Evolutionary conservation across 2,888 invertebrate genomes (phyloP).

Genomic region (Galerucella nymphaeae): DNA sequence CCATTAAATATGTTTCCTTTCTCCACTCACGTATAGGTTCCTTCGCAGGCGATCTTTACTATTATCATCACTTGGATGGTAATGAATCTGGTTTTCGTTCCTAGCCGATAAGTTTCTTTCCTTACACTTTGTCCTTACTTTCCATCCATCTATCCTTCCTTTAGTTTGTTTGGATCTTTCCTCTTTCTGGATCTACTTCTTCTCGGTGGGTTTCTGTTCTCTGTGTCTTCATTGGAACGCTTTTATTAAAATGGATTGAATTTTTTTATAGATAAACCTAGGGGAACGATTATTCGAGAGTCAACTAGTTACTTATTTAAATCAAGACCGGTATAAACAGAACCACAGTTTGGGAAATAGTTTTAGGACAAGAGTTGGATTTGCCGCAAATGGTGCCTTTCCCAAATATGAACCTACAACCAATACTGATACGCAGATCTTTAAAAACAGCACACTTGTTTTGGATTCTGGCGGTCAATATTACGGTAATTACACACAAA

Average conservation of each 20-base stretch:
- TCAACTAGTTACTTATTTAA: slow-evolving; percentile 76
- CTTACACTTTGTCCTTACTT: too few relatives aligned
- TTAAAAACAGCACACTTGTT: slow-evolving; percentile 82
- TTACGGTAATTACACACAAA: slow-evolving; percentile 67
- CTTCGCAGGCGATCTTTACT: too few relatives aligned
- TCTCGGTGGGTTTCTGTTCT: too few relatives aligned
- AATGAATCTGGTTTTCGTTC: too few relatives aligned
- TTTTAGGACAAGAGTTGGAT: slow-evolving; percentile 88
- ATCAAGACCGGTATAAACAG: slow-evolving; percentile 79
- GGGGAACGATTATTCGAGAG: slow-evolving; percentile 71
- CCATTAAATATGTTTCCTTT: too few relatives aligned
- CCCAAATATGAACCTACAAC: slow-evolving; percentile 85
- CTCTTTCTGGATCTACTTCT: too few relatives aligned
- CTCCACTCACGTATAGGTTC: too few relatives aligned
- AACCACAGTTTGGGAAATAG: slow-evolving; percentile 79
- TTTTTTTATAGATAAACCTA: slow-evolving; percentile 53
- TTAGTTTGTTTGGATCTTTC: too few relatives aligned
- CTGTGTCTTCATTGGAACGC: too few relatives aligned
- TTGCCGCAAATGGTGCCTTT: slow-evolving; percentile 86
- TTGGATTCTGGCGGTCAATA: slow-evolving; percentile 98
- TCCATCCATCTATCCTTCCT: too few relatives aligned
- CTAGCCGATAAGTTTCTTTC: too few relatives aligned
- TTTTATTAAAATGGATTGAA: neutral
- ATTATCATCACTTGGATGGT: too few relatives aligned
- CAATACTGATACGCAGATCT: slow-evolving; percentile 76